Evolutionary conservation across 2,113 vertebrate genomes (phyloP), one percentile per base, ranked within the genome.

Genomic region (Propithecus coquereli): DNA sequence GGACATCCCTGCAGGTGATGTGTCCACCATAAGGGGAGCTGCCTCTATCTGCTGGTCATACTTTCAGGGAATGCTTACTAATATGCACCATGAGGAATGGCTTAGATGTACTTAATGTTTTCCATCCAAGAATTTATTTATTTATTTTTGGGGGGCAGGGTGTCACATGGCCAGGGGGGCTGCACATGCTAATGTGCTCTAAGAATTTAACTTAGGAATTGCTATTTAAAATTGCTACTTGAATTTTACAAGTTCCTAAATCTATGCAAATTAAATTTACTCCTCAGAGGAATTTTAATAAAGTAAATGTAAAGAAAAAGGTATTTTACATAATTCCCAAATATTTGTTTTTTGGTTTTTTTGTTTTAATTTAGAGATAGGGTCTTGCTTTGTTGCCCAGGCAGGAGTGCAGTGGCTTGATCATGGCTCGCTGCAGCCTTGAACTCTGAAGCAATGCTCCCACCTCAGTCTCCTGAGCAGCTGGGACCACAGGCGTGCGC

Each of bases 1-100:
- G 40, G 50, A 16, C 6, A 6, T 25, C 37, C 2, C 37, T 14
- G n/a, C 18, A 9, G 63, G 79, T 12, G 0, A 1, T 7, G 13
- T 8, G 30, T 54, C 61, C 4, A 8, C 52, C 1, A 0, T 1
- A 0, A 0, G 0, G 12, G 84, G 52, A 43, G 8, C 70, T 37
- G 34, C 11, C 61, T 8, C 5, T 11, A 1, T 4, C n/a, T 34
- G n/a, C 52, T 11, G 66, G 40, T 32, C 9, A 1, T 13, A 25
- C 22, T 63, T 20, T 17, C 6, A 16, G 74, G 22, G 82, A 57
- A 0, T 32, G 10, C 61, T 71, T 37, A 1, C 52, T 40, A 7
- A 4, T 47, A 34, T 34, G 6, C 4, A 3, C 54, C 23, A 2
- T 25, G 20, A 50, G 45, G 37, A 27, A 47, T 66, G 70, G 45